Percentiles rank a stretch among this genome's conserved stretches.
Conservation (phyloP, 2,888 invertebrate genomes). For the Coenonympha arcania region DNA sequence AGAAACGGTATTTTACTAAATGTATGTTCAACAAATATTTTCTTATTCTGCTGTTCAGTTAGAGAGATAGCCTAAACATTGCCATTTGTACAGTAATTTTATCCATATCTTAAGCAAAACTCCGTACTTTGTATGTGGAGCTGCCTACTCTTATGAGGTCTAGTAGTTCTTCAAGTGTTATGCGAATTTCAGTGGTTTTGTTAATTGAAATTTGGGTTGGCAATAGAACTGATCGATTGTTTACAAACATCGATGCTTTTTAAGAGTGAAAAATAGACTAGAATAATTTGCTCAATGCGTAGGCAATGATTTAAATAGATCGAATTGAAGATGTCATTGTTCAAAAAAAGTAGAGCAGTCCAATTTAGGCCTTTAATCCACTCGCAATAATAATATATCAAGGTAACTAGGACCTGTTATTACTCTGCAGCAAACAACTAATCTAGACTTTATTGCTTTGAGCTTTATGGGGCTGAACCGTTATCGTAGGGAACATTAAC, state of each 20-base stretch:
- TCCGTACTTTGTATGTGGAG: conserved; percentile 7
- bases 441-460: conserved; percentile 11
- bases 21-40: background rate
- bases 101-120: conserved; percentile 11
- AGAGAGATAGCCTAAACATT: background rate
- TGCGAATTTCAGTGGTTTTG: no score
- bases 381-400: background rate
- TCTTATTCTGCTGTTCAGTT: background rate
- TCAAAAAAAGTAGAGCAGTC: background rate
- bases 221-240: no score
- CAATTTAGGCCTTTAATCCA: background rate
- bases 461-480: conserved; percentile 17
- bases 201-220: no score
- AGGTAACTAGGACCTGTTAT: conserved; percentile 1
- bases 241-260: no score
- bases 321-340: background rate
- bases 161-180: no score
- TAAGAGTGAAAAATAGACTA: no score
- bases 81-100: conserved; percentile 1
- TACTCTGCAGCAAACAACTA: background rate
- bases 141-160: background rate
- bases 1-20: background rate
- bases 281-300: no score
- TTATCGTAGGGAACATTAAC: conserved; percentile 11
- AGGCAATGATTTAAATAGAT: background rate